Percentiles rank a stretch among this genome's conserved stretches.
phyloP scores from a whole-genome alignment of 2,797 vertebrate genomes.

The Hozukius guyotensis region DNA sequence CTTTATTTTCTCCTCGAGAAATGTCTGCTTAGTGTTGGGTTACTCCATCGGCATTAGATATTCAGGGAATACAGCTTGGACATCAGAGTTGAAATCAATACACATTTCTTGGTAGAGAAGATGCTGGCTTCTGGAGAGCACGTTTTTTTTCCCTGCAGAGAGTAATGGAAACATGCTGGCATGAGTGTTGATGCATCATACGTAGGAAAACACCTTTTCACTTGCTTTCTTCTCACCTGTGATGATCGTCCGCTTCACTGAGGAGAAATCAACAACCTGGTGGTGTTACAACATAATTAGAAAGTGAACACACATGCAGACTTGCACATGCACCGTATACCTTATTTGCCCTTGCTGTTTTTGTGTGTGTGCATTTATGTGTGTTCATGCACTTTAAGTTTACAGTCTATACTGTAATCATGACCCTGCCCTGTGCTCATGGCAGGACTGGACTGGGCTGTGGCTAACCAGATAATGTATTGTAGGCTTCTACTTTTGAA shows the following conservation, averaged over 20 bases:
- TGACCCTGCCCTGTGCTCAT: constrained; percentile 43
- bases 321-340: neutral
- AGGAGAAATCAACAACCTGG: constrained; percentile 39
- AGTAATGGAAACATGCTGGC: constrained; percentile 55
- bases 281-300: constrained; percentile 48
- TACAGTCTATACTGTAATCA: constrained; percentile 43
- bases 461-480: constrained; percentile 38
- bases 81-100: constrained; percentile 41
- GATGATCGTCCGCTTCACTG: constrained; percentile 64
- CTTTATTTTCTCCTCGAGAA: neutral
- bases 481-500: constrained; percentile 14
- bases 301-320: constrained; percentile 16
- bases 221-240: constrained; percentile 72
- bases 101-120: constrained; percentile 22
- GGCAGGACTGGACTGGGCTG: constrained; percentile 42
- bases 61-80: constrained; percentile 7
- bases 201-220: constrained; percentile 50
- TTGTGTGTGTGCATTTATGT: neutral
- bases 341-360: neutral
- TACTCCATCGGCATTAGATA: constrained; percentile 7
- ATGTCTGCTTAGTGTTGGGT: constrained; percentile 15
- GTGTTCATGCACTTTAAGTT: neutral
- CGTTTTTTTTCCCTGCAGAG: constrained; percentile 25
- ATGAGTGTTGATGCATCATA: constrained; percentile 43
- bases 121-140: constrained; percentile 35